A percentile compares a stretch with the other conserved stretches of the same genome.
Conservation (phyloP, 2,113 vertebrate species). For the Leptodactylus fuscus region DNA sequence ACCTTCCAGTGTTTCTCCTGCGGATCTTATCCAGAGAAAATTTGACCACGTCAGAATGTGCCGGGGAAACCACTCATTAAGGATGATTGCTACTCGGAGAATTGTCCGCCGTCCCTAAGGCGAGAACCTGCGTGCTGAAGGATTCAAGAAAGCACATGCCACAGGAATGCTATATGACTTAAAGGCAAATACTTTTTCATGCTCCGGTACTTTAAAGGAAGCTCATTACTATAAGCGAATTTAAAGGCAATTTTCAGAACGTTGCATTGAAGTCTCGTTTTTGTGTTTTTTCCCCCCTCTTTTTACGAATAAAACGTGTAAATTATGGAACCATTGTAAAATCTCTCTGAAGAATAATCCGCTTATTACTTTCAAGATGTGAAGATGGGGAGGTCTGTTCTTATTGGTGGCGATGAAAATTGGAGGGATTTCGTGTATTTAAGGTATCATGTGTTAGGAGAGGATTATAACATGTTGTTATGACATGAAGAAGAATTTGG, state of each 20-base stretch:
- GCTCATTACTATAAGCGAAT: constrained; percentile 39
- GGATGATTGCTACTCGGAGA: constrained; percentile 54
- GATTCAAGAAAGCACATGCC: constrained; percentile 70
- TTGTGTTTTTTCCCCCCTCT: not conserved
- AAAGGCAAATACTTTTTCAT: constrained; percentile 66
- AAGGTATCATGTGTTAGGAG: not conserved
- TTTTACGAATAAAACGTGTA: constrained; percentile 22
- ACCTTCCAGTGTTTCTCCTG: too few relatives aligned
- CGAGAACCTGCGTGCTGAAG: constrained; percentile 40
- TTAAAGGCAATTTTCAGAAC: constrained; percentile 21
- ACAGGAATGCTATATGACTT: constrained; percentile 69
- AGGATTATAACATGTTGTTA: not conserved
- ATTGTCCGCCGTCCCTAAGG: constrained; percentile 44
- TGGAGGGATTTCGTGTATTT: not conserved
- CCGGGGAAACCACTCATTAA: constrained; percentile 40
- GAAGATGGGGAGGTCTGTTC: not conserved
- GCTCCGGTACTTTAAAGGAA: constrained; percentile 66
- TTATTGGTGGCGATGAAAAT: not conserved
- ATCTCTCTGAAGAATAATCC: constrained; percentile 33
- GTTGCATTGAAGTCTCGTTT: not conserved
- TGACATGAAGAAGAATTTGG: constrained; percentile 3
- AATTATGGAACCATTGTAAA: constrained; percentile 41
- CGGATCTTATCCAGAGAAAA: constrained; percentile 12
- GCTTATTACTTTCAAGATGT: not conserved
- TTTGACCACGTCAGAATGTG: constrained; percentile 18